Percentiles rank a stretch among this genome's conserved stretches.
Evolutionary conservation across 2,888 invertebrate species (phyloP).

Genomic region (Philereme vetulata): DNA sequence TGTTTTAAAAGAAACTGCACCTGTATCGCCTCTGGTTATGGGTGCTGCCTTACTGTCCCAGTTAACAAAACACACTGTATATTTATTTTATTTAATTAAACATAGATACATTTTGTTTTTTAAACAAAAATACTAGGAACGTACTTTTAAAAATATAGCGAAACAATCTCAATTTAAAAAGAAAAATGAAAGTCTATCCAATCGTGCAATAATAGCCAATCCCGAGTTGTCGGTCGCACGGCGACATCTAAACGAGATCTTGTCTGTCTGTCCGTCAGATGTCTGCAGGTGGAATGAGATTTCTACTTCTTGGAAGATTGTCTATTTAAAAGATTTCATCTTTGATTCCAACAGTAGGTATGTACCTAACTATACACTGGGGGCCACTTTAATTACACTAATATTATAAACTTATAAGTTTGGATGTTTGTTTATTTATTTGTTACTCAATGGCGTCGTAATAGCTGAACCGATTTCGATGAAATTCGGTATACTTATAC

Average conservation of each 20-base stretch:
- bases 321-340: constrained; percentile 6
- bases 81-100: too few species aligned
- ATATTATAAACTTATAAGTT: too few species aligned
- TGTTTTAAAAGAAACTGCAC: too few species aligned
- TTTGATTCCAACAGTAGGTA: not conserved
- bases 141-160: not conserved
- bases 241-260: constrained; percentile 60
- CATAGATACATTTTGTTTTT: too few species aligned
- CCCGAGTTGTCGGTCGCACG: constrained; percentile 35
- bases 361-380: not conserved
- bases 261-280: constrained; percentile 36
- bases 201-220: constrained; percentile 36
- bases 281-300: constrained; percentile 38
- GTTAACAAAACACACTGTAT: too few species aligned
- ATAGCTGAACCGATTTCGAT: too few species aligned
- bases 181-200: constrained; percentile 20
- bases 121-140: not conserved
- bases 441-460: too few species aligned
- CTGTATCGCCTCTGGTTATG: too few species aligned
- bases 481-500: too few species aligned
- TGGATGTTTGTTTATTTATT: too few species aligned
- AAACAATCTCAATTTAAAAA: constrained; percentile 14
- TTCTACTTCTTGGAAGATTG: constrained; percentile 39
- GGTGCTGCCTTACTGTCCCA: too few species aligned
- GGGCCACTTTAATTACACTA: too few species aligned